A percentile compares a stretch with the other conserved stretches of the same genome.
phyloP scores from a whole-genome alignment of 2,888 invertebrate genomes.

The Xestia c-nigrum region DNA sequence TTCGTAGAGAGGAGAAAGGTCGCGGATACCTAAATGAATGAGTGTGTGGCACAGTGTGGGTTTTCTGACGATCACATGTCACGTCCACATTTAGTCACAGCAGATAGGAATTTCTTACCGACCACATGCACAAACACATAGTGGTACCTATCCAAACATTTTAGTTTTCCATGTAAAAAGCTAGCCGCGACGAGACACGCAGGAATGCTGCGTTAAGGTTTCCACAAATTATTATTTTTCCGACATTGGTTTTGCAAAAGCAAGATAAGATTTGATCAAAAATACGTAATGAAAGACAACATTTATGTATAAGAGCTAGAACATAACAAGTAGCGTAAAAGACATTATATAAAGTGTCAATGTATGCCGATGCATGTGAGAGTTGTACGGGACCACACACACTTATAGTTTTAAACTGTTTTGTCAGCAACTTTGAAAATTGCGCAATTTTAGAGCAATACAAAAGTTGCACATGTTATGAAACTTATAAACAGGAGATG shows the following conservation, averaged over 20 bases:
- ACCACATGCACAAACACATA: background rate
- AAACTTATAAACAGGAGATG: too few species aligned
- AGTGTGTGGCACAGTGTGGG: slow-evolving; percentile 29
- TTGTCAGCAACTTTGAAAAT: too few species aligned
- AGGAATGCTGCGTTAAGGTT: background rate
- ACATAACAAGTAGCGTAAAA: too few species aligned
- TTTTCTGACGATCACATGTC: slow-evolving; percentile 6
- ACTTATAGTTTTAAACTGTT: too few species aligned
- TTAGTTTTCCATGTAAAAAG: background rate
- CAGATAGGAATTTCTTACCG: background rate
- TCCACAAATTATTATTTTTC: background rate
- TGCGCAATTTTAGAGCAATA: too few species aligned
- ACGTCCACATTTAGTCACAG: slow-evolving; percentile 34
- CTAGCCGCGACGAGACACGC: background rate
- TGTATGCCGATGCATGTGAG: too few species aligned
- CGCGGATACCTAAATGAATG: slow-evolving; percentile 27
- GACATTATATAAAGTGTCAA: too few species aligned
- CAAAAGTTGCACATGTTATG: too few species aligned
- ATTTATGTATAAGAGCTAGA: too few species aligned
- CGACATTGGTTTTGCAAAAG: background rate
- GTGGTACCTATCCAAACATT: background rate
- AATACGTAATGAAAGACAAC: background rate
- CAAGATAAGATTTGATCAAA: background rate
- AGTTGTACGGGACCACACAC: background rate
- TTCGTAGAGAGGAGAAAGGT: slow-evolving; percentile 27